A percentile compares a stretch with the other conserved stretches of the same genome.
phyloP scores from a whole-genome alignment of 2,888 invertebrate genomes.

The Plusia festucae region DNA sequence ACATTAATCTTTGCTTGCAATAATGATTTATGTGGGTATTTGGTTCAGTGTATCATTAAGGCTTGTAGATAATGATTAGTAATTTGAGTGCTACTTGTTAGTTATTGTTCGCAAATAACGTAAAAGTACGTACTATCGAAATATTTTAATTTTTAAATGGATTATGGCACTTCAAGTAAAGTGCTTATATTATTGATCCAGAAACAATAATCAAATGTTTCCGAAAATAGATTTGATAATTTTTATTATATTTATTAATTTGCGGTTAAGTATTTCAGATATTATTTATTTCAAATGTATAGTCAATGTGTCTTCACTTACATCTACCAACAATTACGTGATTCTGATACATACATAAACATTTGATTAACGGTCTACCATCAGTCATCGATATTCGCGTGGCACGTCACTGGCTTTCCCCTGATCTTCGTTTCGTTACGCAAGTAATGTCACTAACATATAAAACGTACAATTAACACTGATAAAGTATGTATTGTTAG shows the following conservation, averaged over 20 bases:
- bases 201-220: too few species aligned
- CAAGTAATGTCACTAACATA: slow-evolving; percentile 40
- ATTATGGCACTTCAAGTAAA: too few species aligned
- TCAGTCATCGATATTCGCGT: slow-evolving; percentile 50
- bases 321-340: slow-evolving; percentile 16
- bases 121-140: slow-evolving; percentile 7
- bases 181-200: too few species aligned
- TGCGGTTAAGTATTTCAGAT: too few species aligned
- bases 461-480: slow-evolving; percentile 40
- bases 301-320: too few species aligned
- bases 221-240: too few species aligned
- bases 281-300: too few species aligned
- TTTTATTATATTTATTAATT: too few species aligned
- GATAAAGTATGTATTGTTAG: slow-evolving; percentile 26
- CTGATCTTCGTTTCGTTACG: slow-evolving; percentile 40
- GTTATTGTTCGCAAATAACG: slow-evolving; percentile 27
- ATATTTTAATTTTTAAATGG: too few species aligned
- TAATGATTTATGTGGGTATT: slow-evolving; percentile 45
- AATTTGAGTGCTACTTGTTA: slow-evolving; percentile 36
- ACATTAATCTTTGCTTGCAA: slow-evolving; percentile 36
- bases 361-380: slow-evolving; percentile 33
- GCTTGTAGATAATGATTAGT: slow-evolving; percentile 23
- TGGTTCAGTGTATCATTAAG: slow-evolving; percentile 26
- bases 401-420: slow-evolving; percentile 54
- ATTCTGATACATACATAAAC: slow-evolving; percentile 17